Base-by-base conservation (phyloP, 2,113 vertebrate species). In the Pteruthius melanotis region DNA sequence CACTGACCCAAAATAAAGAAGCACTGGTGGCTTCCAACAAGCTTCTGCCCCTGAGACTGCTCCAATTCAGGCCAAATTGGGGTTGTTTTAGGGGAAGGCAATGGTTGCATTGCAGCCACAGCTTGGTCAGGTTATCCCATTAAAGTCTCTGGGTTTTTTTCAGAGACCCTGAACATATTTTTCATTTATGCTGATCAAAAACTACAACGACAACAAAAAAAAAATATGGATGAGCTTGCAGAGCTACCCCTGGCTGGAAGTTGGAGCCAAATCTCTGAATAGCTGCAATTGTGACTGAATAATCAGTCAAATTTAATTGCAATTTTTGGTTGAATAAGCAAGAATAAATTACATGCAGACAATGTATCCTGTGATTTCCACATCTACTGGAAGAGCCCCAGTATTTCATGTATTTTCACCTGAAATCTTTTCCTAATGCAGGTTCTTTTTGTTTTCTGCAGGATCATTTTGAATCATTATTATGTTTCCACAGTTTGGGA, bases 241-340 rank as follows among this genome's bases (percentile, higher is more conserved):
- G 10, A 96, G 76, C 79, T 86, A 50, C 68, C 57, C 70, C 85
- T 77, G 83, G 54, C 83, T 95, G 71, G 86, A 63, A 80, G 35
- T 65, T 70, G 71, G 65, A 94, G 54, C 82, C 82, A 57, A 74
- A 42, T 13, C 50, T 88, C 63, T 90, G 68, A 93, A 92, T 89
- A 92, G 76, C 83, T 88, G 90, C 71, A 83, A 52, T 83, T 95
- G 70, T 53, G 71, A 37, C 82, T 88, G 88, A 85, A 93, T 64
- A 91, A 91, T 95, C 71, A 86, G 68, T 92, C 63, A 81, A 78
- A 87, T 90, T 76, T 95, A 96, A 94, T 93, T 96, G 86, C 64
- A 83, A 54, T 65, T 88, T 94, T 85, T 59, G 79, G 83, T 92
- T 93, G 92, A 92, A 90, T 83, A 80, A 95, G 83, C 92, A 81